A percentile compares a stretch with the other conserved stretches of the same genome.
These are phyloP conservation scores for Prochilodus magdalenae DNA, from an alignment of 2,113 vertebrate genomes.

Conservation along the genomic window DNA sequence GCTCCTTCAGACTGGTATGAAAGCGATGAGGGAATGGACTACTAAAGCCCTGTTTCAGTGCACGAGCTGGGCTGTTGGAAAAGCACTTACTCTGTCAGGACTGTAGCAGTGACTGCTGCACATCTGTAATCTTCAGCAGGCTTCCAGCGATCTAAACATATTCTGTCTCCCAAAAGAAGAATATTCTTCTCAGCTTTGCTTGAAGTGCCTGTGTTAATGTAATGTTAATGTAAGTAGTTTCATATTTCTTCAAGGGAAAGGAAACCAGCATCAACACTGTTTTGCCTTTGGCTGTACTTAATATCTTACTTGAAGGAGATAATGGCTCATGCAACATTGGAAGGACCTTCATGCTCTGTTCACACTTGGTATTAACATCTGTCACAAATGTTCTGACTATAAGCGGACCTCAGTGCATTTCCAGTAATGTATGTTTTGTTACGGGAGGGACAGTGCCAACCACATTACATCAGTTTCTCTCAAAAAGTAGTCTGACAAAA, in stretches of 20 bases:
- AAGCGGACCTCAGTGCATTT: not conserved
- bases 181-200: not conserved
- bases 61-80: not conserved
- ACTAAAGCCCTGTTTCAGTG: slow-evolving; percentile 62
- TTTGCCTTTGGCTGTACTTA: no score
- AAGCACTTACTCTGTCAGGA: slow-evolving; percentile 40
- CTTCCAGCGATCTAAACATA: not conserved
- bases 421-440: no score
- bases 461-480: no score
- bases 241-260: not conserved
- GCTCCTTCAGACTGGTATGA: slow-evolving; percentile 82
- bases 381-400: not conserved
- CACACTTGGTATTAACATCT: not conserved
- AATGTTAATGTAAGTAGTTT: not conserved
- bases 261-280: not conserved
- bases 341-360: not conserved
- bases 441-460: no score
- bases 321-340: not conserved
- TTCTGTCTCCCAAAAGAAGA: not conserved
- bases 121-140: not conserved
- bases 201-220: not conserved
- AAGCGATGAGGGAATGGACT: slow-evolving; percentile 81
- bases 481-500: no score
- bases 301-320: not conserved
- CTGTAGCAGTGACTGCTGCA: slow-evolving; percentile 2